Percentiles rank a stretch among this genome's conserved stretches.
Evolutionary conservation across 2,797 vertebrate genomes (phyloP).

Genomic region (Limnodromus scolopaceus): DNA sequence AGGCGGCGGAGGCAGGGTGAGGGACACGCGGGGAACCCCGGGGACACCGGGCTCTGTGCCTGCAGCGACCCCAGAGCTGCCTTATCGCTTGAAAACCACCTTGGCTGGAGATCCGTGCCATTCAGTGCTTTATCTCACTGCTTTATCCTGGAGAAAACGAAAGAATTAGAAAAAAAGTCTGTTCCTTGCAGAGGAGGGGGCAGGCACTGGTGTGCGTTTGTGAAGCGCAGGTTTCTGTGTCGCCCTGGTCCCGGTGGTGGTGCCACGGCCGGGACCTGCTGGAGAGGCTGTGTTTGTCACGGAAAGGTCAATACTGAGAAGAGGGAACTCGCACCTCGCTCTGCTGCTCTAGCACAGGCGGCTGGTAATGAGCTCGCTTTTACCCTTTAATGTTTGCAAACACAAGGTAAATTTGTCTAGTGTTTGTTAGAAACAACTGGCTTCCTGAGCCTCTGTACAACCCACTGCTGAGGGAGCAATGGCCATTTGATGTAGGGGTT

Average conservation of each 20-base stretch:
- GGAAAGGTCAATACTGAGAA: not conserved
- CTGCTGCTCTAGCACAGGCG: not conserved
- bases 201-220: fast-evolving
- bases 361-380: not conserved
- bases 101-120: not conserved
- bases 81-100: not conserved
- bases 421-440: not conserved
- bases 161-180: too few species aligned
- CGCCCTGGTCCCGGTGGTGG: fast-evolving
- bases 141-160: not conserved
- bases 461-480: not conserved
- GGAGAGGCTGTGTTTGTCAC: fast-evolving
- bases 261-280: not conserved
- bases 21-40: fast-evolving
- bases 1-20: too few species aligned
- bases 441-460: not conserved
- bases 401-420: not conserved
- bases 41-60: not conserved
- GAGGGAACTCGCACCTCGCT: not conserved
- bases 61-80: too few species aligned
- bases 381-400: not conserved
- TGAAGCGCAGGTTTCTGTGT: fast-evolving
- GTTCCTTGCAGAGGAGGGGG: not conserved
- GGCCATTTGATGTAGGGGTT: not conserved
- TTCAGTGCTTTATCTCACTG: not conserved